Evolutionary conservation across 1,140 invertebrate species (phyloP).

Genomic region (Choristoneura fumiferana): DNA sequence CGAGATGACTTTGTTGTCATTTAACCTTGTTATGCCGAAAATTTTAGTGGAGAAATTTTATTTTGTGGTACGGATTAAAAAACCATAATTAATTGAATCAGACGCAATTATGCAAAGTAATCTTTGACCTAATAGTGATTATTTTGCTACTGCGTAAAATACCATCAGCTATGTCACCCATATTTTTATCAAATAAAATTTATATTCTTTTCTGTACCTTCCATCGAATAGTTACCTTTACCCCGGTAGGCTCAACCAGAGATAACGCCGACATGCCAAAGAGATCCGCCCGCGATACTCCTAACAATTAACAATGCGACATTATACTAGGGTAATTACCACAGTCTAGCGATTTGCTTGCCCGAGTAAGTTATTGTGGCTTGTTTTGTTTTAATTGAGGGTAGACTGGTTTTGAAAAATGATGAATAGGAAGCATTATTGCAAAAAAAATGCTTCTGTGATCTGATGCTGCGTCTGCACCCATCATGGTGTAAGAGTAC

Average conservation of each 20-base stretch:
- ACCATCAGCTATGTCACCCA: too few relatives aligned
- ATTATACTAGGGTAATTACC: conserved; percentile 74
- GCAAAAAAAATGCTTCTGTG: too few relatives aligned
- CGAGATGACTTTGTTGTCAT: too few relatives aligned
- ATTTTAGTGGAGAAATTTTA: too few relatives aligned
- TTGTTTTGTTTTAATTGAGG: conserved; percentile 54
- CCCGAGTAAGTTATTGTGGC: conserved; percentile 46
- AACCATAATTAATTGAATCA: too few relatives aligned
- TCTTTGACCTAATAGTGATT: too few relatives aligned
- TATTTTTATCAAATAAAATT: not conserved
- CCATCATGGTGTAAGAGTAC: too few relatives aligned
- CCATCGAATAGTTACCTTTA: conserved; percentile 37
- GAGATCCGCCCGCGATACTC: conserved; percentile 71
- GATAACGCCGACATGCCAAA: conserved; percentile 66
- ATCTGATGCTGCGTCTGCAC: too few relatives aligned
- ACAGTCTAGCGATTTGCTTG: conserved; percentile 50
- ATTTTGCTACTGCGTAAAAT: too few relatives aligned
- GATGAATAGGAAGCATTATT: not conserved
- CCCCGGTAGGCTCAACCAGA: conserved; percentile 33
- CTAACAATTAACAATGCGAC: conserved; percentile 76
- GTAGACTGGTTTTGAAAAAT: conserved; percentile 17
- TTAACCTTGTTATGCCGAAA: too few relatives aligned
- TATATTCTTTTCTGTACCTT: not conserved
- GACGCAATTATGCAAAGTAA: too few relatives aligned
- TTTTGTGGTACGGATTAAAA: too few relatives aligned